phyloP scores from a whole-genome alignment of 2,888 invertebrate genomes.

The Nemurella pictetii region DNA sequence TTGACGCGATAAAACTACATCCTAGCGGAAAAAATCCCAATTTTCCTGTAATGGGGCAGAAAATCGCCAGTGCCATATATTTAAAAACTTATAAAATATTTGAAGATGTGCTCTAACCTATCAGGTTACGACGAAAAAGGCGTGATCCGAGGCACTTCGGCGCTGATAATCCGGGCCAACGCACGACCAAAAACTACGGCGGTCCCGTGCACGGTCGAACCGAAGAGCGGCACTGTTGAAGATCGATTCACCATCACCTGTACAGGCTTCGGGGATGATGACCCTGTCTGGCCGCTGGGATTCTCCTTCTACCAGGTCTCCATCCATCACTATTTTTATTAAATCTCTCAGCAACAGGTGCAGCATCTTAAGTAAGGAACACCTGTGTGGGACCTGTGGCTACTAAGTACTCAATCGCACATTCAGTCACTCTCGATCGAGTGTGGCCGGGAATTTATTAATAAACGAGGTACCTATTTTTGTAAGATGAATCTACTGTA shows the following conservation, averaged over 20 bases:
- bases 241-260: not conserved
- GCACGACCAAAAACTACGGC: not conserved
- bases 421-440: too few relatives aligned
- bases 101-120: too few relatives aligned
- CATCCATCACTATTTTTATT: not conserved
- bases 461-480: too few relatives aligned
- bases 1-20: too few relatives aligned
- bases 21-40: too few relatives aligned
- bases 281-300: not conserved
- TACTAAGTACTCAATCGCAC: not conserved
- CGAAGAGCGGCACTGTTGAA: not conserved
- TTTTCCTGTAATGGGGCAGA: too few relatives aligned
- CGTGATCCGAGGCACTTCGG: not conserved
- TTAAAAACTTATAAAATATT: too few relatives aligned
- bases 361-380: too few relatives aligned
- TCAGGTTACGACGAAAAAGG: not conserved
- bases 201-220: not conserved
- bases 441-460: too few relatives aligned
- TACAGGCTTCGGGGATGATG: not conserved
- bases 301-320: constrained; percentile 6
- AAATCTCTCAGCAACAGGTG: too few relatives aligned
- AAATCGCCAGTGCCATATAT: too few relatives aligned
- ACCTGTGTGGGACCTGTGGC: not conserved
- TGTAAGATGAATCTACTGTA: too few relatives aligned
- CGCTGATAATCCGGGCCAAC: not conserved